Base-by-base conservation (phyloP, 2,797 vertebrate species). In the Buceros bicornis region DNA sequence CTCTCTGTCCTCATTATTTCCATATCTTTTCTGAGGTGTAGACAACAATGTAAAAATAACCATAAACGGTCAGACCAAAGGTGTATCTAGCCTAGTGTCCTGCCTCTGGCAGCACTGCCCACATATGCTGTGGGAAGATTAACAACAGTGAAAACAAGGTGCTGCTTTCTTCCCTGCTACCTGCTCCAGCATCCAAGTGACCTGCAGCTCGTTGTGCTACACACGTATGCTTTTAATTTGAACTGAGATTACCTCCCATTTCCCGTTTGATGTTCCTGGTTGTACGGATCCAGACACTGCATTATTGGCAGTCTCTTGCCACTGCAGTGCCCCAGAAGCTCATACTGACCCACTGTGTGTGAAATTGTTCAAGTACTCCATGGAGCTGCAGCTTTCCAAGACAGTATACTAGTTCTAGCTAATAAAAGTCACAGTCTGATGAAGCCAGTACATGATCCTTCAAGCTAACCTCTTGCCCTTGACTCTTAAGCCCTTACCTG, bases 321-420 rank as follows among this genome's bases (percentile, higher is more conserved):
- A 43, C 14, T 73, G 20, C 53, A 70, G n/a, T 40, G 35, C 40
- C 25, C 80, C 66, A 64, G 62, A 88, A 79, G 33, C 37, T 78
- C 57, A 64, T 0, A 1, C 2, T 82, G 64, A 60, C 47, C 13
- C 11, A 1, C 31, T 74, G 5, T 42, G 42, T 35, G 5, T 82
- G 66, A 86, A 51, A 43, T 24, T 87, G 65, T 80, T 3, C 22
- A 58, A 78, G 35, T 56, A 40, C 31, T 81, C 28, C 20, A 3
- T 47, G 28, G 57, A 78, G 64, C 6, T 73, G n/a, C 25, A 73
- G 50, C 53, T 89, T 94, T 83, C 69, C 61, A 78, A 53, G 50
- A 48, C 12, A 74, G 26, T 5, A 87, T 58, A 24, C 37, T 43
- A 60, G 29, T 57, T 74, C 47, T 29, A 70, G 37, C 40, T 69